Percentiles rank a stretch among this genome's conserved stretches.
Conservation (phyloP, 2,113 vertebrate species). For the Myodes glareolus region DNA sequence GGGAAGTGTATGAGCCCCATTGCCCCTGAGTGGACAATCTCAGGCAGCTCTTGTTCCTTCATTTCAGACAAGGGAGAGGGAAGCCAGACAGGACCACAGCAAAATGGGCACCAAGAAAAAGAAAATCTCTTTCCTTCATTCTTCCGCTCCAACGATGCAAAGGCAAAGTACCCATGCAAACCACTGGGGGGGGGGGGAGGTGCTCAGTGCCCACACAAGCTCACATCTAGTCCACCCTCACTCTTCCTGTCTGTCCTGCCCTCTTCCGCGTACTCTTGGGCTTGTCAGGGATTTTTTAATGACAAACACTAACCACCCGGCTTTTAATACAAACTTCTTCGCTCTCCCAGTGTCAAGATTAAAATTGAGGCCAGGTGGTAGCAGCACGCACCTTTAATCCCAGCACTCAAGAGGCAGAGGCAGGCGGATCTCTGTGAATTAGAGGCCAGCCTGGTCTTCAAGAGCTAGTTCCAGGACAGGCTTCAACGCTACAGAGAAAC, state of each 20-base stretch:
- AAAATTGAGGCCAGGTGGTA: not conserved
- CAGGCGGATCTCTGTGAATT: too few relatives aligned
- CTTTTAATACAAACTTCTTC: not conserved
- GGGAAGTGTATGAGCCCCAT: slow-evolving; percentile 53
- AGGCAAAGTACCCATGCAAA: not conserved
- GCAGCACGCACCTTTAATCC: too few relatives aligned
- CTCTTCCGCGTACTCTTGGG: not conserved
- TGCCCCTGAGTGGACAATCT: not conserved
- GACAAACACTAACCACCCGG: not conserved
- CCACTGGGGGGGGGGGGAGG: too few relatives aligned
- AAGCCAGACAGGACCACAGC: not conserved
- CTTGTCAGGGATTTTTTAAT: not conserved
- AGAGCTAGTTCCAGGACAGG: too few relatives aligned
- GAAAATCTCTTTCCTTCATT: not conserved
- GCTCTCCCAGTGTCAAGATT: not conserved
- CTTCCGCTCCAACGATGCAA: not conserved
- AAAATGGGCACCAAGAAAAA: not conserved
- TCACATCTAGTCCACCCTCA: too few relatives aligned
- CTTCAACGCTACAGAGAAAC: too few relatives aligned
- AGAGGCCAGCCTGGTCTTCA: too few relatives aligned
- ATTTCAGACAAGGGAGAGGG: not conserved
- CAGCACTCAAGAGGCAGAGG: too few relatives aligned
- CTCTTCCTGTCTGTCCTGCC: not conserved
- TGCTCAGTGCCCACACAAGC: rapidly evolving
- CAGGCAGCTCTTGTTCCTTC: not conserved